Conservation (phyloP, 2,113 vertebrate genomes). For the Microcebus ravelobensis region DNA sequence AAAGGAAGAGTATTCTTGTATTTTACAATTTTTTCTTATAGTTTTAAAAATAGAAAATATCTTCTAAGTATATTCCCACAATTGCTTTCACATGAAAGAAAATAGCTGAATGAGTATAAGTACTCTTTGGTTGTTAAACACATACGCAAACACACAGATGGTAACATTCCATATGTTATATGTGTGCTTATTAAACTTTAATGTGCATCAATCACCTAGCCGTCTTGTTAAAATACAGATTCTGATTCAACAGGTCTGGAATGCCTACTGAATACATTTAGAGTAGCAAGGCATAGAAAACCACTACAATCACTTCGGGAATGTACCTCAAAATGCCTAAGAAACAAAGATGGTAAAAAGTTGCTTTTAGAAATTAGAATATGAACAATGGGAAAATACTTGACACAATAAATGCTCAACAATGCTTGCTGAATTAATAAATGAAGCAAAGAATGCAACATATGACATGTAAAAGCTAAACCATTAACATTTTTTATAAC, state of each 20-base stretch:
- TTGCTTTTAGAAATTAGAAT: neutral
- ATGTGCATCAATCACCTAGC: neutral
- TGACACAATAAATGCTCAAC: conserved; percentile 33
- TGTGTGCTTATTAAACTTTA: conserved; percentile 35
- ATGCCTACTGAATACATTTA: neutral
- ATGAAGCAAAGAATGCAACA: neutral
- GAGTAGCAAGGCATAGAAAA: conserved; percentile 6
- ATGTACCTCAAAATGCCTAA: neutral
- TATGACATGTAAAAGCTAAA: neutral
- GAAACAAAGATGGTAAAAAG: conserved; percentile 40
- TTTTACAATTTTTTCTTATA: neutral
- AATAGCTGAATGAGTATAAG: neutral
- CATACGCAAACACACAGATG: neutral
- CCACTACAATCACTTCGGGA: neutral
- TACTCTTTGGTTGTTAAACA: neutral
- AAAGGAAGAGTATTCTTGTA: neutral
- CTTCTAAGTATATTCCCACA: neutral
- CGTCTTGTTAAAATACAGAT: conserved; percentile 40
- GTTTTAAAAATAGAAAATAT: conserved; percentile 11
- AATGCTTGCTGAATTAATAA: conserved; percentile 14
- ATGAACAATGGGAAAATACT: neutral
- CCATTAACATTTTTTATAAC: neutral
- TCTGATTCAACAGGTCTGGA: neutral
- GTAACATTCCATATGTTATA: neutral
- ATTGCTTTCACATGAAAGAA: conserved; percentile 30